phyloP scores from a whole-genome alignment of 1,140 invertebrate species.

The Caenorhabditis elegans region DNA sequence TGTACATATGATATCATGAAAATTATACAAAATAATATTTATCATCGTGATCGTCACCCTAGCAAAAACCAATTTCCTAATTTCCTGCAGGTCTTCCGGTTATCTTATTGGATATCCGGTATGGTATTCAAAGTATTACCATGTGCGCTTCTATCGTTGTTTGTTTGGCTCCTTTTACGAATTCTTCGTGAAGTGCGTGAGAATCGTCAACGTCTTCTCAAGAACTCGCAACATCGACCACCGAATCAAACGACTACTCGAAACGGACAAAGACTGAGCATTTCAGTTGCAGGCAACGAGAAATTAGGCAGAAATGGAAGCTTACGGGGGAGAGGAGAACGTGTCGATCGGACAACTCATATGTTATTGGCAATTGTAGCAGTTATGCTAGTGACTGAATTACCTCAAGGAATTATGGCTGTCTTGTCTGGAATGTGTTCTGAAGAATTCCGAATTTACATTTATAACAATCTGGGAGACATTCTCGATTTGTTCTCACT shows the following conservation, averaged over 20 bases:
- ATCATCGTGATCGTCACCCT: too few species aligned
- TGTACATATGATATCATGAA: too few species aligned
- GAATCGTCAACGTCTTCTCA: conserved; percentile 39
- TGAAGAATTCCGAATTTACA: conserved; percentile 52
- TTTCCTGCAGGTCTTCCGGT: conserved; percentile 56
- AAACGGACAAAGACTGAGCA: conserved; percentile 43
- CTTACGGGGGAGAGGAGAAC: conserved; percentile 42
- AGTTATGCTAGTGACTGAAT: conserved; percentile 63
- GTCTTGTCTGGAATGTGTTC: conserved; percentile 55
- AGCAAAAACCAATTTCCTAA: not conserved
- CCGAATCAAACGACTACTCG: conserved; percentile 23
- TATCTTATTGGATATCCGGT: conserved; percentile 66
- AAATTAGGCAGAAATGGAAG: conserved; percentile 33
- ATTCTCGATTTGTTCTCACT: conserved; percentile 63
- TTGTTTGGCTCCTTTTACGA: conserved; percentile 58
- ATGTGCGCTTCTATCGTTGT: conserved; percentile 55
- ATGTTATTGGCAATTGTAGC: conserved; percentile 63
- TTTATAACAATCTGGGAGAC: conserved; percentile 56
- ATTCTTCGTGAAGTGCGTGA: conserved; percentile 59
- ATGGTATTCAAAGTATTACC: conserved; percentile 63
- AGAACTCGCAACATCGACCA: conserved; percentile 21
- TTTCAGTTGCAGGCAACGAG: not conserved
- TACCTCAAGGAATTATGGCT: conserved; percentile 60
- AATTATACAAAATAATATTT: too few species aligned
- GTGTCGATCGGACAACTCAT: conserved; percentile 58